These are phyloP conservation scores for Anthophora plumipes DNA, from an alignment of 2,888 invertebrate genomes.

Conservation along the genomic window DNA sequence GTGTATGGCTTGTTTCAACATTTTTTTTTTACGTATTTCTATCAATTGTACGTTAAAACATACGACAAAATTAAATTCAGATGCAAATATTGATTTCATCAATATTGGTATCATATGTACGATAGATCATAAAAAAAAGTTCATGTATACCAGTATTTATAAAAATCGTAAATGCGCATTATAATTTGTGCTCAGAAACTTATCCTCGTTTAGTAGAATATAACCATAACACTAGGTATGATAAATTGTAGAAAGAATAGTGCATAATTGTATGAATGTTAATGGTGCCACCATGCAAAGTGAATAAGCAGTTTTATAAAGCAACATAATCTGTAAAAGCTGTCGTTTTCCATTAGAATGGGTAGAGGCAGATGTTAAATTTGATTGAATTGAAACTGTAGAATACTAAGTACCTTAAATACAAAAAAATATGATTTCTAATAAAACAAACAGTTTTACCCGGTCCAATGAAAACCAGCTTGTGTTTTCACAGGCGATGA, in stretches of 20 bases:
- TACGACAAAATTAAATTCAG: background rate
- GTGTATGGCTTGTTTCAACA: background rate
- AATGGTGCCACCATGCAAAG: slow-evolving; percentile 63
- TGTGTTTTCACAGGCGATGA: slow-evolving; percentile 65
- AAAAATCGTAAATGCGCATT: slow-evolving; percentile 13
- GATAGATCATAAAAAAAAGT: background rate
- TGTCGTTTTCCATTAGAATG: slow-evolving; percentile 68
- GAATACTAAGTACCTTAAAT: slow-evolving; percentile 29
- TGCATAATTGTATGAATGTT: slow-evolving; percentile 29
- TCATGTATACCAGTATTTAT: background rate
- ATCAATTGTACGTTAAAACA: background rate
- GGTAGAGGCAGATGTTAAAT: slow-evolving; percentile 42
- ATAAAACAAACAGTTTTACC: slow-evolving; percentile 61
- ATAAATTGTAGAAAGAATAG: slow-evolving; percentile 3
- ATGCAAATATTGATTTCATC: background rate
- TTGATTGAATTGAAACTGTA: slow-evolving; percentile 28
- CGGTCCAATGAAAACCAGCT: slow-evolving; percentile 69
- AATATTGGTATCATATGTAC: background rate
- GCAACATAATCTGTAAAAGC: slow-evolving; percentile 45
- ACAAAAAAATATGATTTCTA: slow-evolving; percentile 39
- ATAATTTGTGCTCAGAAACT: slow-evolving; percentile 54
- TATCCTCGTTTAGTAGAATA: slow-evolving; percentile 30
- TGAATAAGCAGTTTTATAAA: slow-evolving; percentile 40
- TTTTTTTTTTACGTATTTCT: background rate
- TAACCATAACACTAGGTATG: slow-evolving; percentile 21